Base-by-base conservation (phyloP, 2,888 invertebrate genomes). In the Pegoplata infirma region DNA sequence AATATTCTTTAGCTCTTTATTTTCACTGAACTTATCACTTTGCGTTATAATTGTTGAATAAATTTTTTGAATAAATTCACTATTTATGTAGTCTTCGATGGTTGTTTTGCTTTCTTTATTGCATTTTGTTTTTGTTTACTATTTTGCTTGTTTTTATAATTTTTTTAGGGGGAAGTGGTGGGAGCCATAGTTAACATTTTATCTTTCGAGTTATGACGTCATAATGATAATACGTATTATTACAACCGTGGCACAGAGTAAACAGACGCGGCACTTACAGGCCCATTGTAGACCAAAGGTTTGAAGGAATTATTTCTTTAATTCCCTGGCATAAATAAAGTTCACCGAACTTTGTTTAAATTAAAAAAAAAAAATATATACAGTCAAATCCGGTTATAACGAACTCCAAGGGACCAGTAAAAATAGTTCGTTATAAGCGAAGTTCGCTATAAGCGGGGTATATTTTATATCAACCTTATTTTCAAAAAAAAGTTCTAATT, bases 1-100 rank as follows among this genome's bases (percentile, higher is more conserved):
- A 16, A 40, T 53, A 40, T 59, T 2, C 12, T 36, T 6, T 10
- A 32, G 21, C 12, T 16, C 58, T 66, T 71, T 71, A 53, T 55
- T 72, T 73, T 56, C 16, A 68, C 68, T 78, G 73, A 81, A 81
- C 80, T 82, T 81, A 75, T 81, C 80, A 71, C 81, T 82, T 81
- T 44, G 80, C 76, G 72, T 81, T 80, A 77, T 69, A 73, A 49
- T 81, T 82, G 66, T 81, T 83, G 80, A 83, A 81, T 83, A 82
- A 53, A n/a, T n/a, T n/a, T 14, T 44, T 68, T 51, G 59, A 36
- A n/a, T n/a, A 32, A 49, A 49, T 56, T 40, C 14, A 40, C 19
- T 55, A 55, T 51, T 40, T 56, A 61, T 76, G 21, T 49, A 2
- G 36, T 28, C 23, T 21, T 49, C 14, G 53, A n/a, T 32, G 10